Evolutionary conservation across 2,888 invertebrate species (phyloP), one percentile per base, ranked within the genome.

Genomic region (Lomographa bimaculata): DNA sequence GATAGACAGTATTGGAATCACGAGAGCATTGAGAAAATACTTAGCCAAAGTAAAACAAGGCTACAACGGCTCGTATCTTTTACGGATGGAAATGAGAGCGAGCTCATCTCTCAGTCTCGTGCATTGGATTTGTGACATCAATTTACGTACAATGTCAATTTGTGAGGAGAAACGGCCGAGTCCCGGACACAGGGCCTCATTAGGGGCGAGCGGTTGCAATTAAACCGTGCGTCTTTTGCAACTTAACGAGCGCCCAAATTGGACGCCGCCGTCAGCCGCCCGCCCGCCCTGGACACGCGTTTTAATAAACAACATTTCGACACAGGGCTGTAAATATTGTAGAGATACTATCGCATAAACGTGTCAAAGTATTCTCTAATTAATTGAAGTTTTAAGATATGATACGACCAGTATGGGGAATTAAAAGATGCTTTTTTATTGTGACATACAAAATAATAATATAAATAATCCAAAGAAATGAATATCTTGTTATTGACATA

Each of bases 61-160:
- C n/a, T n/a, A n/a, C n/a, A n/a, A n/a, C n/a, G n/a, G n/a, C n/a
- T n/a, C n/a, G n/a, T n/a, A n/a, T n/a, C n/a, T n/a, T n/a, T n/a
- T n/a, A n/a, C n/a, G n/a, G n/a, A n/a, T n/a, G n/a, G n/a, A n/a
- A n/a, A n/a, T n/a, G n/a, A n/a, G 30, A 30, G 36, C 45, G 39
- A 29, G 51, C 61, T 61, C 64, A 66, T 61, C 66, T 60, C 67
- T 64, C 66, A 62, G 62, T 33, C n/a, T 7, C 28, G 41, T 66
- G 57, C 60, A 57, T 64, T 53, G 52, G 66, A 70, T 70, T 64
- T 68, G 69, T 67, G 74, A 72, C 79, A 73, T 78, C 77, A 79
- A 80, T 85, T 83, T 81, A 71, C 76, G 77, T 79, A 83, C 84
- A 83, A 79, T 83, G 85, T 84, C 80, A 85, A 83, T 85, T 85